Base-by-base conservation (phyloP, 2,113 vertebrate species). In the Propithecus coquereli region DNA sequence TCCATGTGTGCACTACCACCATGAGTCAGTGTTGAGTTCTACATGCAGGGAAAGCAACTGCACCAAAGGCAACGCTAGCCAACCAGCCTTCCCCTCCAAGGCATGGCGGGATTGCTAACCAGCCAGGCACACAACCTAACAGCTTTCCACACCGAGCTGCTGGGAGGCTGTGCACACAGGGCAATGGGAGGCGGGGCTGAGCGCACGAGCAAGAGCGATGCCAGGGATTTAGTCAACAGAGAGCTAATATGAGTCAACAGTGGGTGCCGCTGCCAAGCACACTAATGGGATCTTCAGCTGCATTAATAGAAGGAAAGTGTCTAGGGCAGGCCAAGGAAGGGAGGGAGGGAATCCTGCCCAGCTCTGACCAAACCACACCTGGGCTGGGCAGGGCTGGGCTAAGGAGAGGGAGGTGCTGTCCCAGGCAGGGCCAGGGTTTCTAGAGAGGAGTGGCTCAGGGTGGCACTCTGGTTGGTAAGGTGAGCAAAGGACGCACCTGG, bases 141-240 rank as follows among this genome's bases (percentile, higher is more conserved):
- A 66, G 96, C 90, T 91, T 65, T 71, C 63, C 40, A 16, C 70
- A n/a, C 61, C 0, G 73, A 80, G 90, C 93, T 93, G 88, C 85
- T 85, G 71, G 91, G 86, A 94, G 95, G 47, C 32, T 74, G 82
- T 30, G 70, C 6, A 18, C 5, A 50, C 84, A 80, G 73, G 87
- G 81, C 73, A 80, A 81, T 5, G 25, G 45, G 82, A 89, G 93
- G 91, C 8, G 6, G 91, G 94, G 94, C 93, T 74, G 91, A 97
- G 88, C 88, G 7, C 81, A 93, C 88, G 47, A 94, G 96, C 94
- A 85, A 73, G 68, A 91, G 86, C 20, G 0, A 84, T 95, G 97
- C 96, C 97, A 97, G 95, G 87, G 95, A 96, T 97, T 97, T 96
- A 97, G 96, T 97, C 97, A 98, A 97, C 97, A 97, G 93, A 97